These are phyloP conservation scores for Drosophila ercepeae DNA, from an alignment of 1,140 invertebrate species.

Conservation along the genomic window DNA sequence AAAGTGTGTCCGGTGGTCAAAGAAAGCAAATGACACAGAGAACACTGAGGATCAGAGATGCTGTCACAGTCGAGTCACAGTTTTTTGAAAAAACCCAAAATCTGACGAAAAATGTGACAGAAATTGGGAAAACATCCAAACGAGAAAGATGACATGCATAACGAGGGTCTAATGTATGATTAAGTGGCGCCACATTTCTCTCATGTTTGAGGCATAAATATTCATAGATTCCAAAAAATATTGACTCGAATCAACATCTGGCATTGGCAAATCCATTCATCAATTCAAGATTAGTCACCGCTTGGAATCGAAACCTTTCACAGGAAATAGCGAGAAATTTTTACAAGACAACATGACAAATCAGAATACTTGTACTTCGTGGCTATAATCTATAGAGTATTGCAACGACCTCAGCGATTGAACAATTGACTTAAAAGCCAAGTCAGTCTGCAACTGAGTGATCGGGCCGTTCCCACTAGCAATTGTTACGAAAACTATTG, in stretches of 20 bases:
- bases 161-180: too few relatives aligned
- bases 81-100: neutral
- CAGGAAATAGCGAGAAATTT: neutral
- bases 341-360: neutral
- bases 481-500: slow-evolving; percentile 29
- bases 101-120: neutral
- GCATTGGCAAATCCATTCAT: neutral
- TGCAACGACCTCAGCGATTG: too few relatives aligned
- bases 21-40: slow-evolving; percentile 42
- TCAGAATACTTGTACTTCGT: slow-evolving; percentile 8
- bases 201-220: neutral
- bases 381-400: slow-evolving; percentile 3
- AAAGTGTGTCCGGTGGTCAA: slow-evolving; percentile 40
- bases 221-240: neutral
- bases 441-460: neutral
- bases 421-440: neutral
- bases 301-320: neutral
- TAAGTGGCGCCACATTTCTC: too few relatives aligned
- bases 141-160: neutral
- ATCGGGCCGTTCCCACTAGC: slow-evolving; percentile 11
- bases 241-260: neutral
- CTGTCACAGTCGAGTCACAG: slow-evolving; percentile 20
- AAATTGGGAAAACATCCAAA: neutral
- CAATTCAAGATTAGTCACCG: slow-evolving; percentile 17
- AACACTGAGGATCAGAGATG: slow-evolving; percentile 13